phyloP scores from a whole-genome alignment of 2,888 invertebrate genomes.

The Nymphalis urticae region DNA sequence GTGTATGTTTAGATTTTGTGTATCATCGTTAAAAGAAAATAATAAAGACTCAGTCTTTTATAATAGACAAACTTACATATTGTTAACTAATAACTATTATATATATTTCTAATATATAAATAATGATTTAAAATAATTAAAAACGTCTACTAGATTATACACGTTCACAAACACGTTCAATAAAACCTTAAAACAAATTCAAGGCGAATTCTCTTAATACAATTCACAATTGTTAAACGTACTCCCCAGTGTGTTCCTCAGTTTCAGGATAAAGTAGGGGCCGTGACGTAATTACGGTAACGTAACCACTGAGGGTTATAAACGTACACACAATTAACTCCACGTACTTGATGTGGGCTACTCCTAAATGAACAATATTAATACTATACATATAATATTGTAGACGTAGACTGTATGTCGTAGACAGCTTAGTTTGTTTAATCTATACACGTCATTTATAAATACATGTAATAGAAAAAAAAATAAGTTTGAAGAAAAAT shows the following conservation, averaged over 20 bases:
- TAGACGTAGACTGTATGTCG: too few relatives aligned
- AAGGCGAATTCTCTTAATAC: slow-evolving; percentile 1
- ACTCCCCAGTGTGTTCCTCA: slow-evolving; percentile 26
- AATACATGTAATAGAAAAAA: too few relatives aligned
- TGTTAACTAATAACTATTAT: not conserved
- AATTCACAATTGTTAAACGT: slow-evolving; percentile 22
- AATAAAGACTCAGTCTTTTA: too few relatives aligned
- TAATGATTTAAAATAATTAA: too few relatives aligned
- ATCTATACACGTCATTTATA: too few relatives aligned
- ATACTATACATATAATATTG: not conserved
- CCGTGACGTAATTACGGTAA: slow-evolving; percentile 44
- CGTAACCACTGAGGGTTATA: slow-evolving; percentile 43
- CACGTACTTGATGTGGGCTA: slow-evolving; percentile 31
- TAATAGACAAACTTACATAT: not conserved
- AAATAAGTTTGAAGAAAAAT: too few relatives aligned
- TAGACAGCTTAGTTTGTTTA: too few relatives aligned
- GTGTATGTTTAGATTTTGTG: not conserved
- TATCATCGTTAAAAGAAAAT: not conserved
- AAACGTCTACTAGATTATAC: too few relatives aligned
- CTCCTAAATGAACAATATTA: slow-evolving; percentile 33
- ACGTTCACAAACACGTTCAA: not conserved
- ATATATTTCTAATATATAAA: not conserved
- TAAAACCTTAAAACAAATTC: not conserved
- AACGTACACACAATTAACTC: slow-evolving; percentile 45
- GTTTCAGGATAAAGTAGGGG: slow-evolving; percentile 29